These are phyloP conservation scores for Phthorimaea operculella DNA, from an alignment of 1,140 invertebrate genomes.

Conservation along the genomic window DNA sequence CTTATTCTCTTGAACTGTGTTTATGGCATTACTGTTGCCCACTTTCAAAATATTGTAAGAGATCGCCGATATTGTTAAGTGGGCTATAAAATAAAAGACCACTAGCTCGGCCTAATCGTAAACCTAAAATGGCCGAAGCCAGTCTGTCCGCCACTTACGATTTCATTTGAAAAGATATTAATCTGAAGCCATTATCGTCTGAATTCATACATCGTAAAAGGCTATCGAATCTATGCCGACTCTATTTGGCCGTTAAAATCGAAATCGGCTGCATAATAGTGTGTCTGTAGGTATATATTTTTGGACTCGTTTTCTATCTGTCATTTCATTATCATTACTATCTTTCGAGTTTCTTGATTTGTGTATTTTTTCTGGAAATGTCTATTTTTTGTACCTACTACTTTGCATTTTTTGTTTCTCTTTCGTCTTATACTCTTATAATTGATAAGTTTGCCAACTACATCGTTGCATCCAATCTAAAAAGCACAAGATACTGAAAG, in stretches of 20 bases:
- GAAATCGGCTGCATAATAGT: conserved; percentile 27
- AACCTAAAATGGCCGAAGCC: conserved; percentile 22
- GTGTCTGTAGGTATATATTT: neutral
- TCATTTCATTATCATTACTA: no score
- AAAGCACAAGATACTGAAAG: no score
- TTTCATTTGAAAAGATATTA: conserved; percentile 51
- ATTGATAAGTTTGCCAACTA: no score
- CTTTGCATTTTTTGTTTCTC: no score
- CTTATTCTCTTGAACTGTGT: neutral
- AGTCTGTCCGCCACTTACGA: conserved; percentile 40
- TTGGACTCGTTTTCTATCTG: neutral
- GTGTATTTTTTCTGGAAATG: no score
- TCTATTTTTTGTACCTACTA: no score
- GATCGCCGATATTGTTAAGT: neutral
- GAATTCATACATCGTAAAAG: conserved; percentile 34
- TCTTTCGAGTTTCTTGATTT: no score
- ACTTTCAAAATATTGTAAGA: neutral
- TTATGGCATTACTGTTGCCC: neutral
- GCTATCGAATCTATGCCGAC: conserved; percentile 42
- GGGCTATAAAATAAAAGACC: conserved; percentile 1
- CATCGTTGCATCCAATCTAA: no score
- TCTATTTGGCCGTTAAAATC: conserved; percentile 46
- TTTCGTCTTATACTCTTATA: no score
- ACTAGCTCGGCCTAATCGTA: conserved; percentile 25
- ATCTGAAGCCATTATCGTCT: conserved; percentile 50